Evolutionary conservation across 2,113 vertebrate species (phyloP).

Genomic region (Tragelaphus scriptus): DNA sequence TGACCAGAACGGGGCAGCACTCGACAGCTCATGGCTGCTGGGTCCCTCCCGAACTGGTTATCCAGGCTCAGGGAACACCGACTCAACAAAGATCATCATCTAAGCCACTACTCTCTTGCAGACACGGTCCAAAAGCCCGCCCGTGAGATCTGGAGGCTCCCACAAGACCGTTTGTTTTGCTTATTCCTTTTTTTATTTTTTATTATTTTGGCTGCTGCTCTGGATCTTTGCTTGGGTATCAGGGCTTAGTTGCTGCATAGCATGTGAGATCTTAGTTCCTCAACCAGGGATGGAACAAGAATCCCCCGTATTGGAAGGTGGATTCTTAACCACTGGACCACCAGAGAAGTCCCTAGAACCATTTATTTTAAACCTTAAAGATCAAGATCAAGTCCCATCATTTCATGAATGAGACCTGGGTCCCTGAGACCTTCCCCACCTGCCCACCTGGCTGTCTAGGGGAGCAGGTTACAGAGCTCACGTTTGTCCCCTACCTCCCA

Average conservation of each 20-base stretch:
- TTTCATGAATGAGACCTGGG: not conserved
- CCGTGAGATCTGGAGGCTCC: accelerated
- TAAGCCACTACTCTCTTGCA: not conserved
- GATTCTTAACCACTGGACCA: not conserved
- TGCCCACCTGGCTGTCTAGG: accelerated
- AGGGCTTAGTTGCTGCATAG: not conserved
- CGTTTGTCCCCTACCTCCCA: not conserved
- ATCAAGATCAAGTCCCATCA: not conserved
- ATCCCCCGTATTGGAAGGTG: not conserved
- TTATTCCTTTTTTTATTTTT: not conserved
- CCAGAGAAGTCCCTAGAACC: not conserved
- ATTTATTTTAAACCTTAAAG: not conserved
- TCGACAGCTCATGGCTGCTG: accelerated
- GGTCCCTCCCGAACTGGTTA: not conserved
- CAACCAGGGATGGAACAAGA: not conserved
- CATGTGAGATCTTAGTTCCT: not conserved
- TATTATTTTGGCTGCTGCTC: not conserved
- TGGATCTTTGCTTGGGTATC: not conserved
- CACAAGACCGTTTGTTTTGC: not conserved
- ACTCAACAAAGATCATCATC: accelerated
- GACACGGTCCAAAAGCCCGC: accelerated
- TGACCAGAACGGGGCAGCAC: not conserved
- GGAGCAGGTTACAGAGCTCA: accelerated
- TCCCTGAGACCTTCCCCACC: not conserved
- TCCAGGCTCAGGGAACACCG: not conserved